A percentile compares a stretch with the other conserved stretches of the same genome.
These are phyloP conservation scores for Ancistrus triradiatus DNA, from an alignment of 2,113 vertebrate species.

Conservation along the genomic window DNA sequence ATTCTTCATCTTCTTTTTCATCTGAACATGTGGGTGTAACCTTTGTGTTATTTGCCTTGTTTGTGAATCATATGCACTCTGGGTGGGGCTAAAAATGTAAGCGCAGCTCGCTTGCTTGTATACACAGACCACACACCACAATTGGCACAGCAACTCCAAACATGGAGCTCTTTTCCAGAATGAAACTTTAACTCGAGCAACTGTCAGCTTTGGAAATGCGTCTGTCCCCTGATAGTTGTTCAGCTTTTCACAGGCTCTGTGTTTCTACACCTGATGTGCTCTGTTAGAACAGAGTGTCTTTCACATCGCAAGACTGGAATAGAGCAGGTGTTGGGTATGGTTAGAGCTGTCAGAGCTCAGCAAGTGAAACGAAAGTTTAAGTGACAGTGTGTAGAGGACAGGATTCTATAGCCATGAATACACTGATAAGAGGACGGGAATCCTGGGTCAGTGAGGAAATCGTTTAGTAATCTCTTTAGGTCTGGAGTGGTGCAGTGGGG, in stretches of 20 bases:
- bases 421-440: no score
- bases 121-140: constrained; percentile 1
- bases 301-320: constrained; percentile 12
- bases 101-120: neutral
- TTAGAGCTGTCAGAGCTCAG: constrained; percentile 30
- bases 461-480: no score
- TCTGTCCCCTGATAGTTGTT: neutral
- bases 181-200: neutral
- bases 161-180: neutral
- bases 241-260: neutral
- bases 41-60: neutral
- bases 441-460: no score
- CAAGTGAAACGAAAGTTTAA: constrained; percentile 18
- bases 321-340: constrained; percentile 16
- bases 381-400: constrained; percentile 17
- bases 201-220: neutral
- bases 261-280: constrained; percentile 7
- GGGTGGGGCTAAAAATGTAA: neutral
- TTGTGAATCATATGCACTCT: neutral
- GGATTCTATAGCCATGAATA: no score
- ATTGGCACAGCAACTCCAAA: constrained; percentile 8
- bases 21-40: constrained; percentile 1
- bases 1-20: neutral
- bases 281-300: constrained; percentile 2
- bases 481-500: no score